Percentiles rank a stretch among this genome's conserved stretches.
Conservation (phyloP, 1,140 invertebrate species). For the Popillia japonica region DNA sequence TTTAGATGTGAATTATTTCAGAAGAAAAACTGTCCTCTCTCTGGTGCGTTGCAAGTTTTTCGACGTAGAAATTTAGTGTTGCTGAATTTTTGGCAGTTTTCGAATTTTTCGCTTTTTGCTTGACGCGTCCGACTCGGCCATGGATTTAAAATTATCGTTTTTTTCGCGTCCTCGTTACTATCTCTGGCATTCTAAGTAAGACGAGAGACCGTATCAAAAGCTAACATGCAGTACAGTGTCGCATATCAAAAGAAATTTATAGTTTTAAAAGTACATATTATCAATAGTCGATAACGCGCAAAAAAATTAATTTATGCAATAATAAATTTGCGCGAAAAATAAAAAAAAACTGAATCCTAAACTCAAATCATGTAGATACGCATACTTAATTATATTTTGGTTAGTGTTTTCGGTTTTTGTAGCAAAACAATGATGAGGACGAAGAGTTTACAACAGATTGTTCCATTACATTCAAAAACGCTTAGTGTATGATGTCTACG, state of each 20-base stretch:
- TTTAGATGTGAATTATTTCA: conserved; percentile 55
- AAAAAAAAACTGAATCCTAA: too few species aligned
- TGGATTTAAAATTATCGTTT: conserved; percentile 38
- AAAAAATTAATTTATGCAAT: too few species aligned
- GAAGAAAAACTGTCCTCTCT: conserved; percentile 51
- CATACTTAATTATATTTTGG: too few species aligned
- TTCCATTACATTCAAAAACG: too few species aligned
- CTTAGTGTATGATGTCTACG: too few species aligned
- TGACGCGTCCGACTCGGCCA: conserved; percentile 31
- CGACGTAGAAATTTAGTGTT: conserved; percentile 20
- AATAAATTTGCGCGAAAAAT: too few species aligned
- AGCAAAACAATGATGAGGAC: too few species aligned
- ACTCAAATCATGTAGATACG: too few species aligned
- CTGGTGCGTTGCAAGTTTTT: conserved; percentile 25
- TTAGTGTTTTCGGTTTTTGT: too few species aligned
- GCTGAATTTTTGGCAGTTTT: conserved; percentile 38
- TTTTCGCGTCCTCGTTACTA: conserved; percentile 6
- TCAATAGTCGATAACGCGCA: too few species aligned
- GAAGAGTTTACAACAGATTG: too few species aligned
- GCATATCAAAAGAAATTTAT: too few species aligned
- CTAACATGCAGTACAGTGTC: neutral
- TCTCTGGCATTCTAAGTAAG: conserved; percentile 17
- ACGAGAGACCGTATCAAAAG: neutral
- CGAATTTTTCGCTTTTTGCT: conserved; percentile 36
- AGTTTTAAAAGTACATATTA: neutral